Evolutionary conservation across 2,888 invertebrate species (phyloP).

Genomic region (Elegia similella): DNA sequence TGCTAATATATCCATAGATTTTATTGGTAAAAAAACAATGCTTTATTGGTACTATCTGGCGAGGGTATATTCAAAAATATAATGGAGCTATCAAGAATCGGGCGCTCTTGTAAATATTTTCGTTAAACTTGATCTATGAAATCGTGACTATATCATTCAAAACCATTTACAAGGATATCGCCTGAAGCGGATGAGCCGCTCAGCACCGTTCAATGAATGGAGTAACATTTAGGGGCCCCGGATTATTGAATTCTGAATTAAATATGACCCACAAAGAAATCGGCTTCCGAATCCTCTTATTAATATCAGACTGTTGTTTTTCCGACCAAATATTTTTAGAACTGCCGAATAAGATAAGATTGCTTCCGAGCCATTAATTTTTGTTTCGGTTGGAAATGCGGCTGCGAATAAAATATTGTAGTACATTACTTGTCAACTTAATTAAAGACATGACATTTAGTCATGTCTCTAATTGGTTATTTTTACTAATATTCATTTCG

Average conservation of each 20-base stretch:
- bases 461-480: too few relatives aligned
- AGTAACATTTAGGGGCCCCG: conserved; percentile 27
- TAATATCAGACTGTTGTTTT: conserved; percentile 16
- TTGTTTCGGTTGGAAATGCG: conserved; percentile 8
- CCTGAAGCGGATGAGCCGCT: conserved; percentile 30
- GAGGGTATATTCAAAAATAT: too few relatives aligned
- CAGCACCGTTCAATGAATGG: conserved; percentile 27
- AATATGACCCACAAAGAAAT: conserved; percentile 19
- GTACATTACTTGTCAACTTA: background rate
- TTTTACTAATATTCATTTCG: too few relatives aligned
- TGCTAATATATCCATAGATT: too few relatives aligned
- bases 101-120: too few relatives aligned
- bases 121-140: too few relatives aligned
- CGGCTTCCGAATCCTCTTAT: conserved; percentile 16
- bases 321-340: conserved; percentile 11
- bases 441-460: background rate
- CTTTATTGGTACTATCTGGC: too few relatives aligned
- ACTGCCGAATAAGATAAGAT: conserved; percentile 15
- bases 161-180: conserved; percentile 37
- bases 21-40: too few relatives aligned
- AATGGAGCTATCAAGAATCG: too few relatives aligned
- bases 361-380: conserved; percentile 17
- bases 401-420: background rate
- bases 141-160: conserved; percentile 26
- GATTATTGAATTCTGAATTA: conserved; percentile 26